A percentile compares a stretch with the other conserved stretches of the same genome.
Evolutionary conservation across 2,888 invertebrate genomes (phyloP).

Genomic region (Cephus sareptanus): DNA sequence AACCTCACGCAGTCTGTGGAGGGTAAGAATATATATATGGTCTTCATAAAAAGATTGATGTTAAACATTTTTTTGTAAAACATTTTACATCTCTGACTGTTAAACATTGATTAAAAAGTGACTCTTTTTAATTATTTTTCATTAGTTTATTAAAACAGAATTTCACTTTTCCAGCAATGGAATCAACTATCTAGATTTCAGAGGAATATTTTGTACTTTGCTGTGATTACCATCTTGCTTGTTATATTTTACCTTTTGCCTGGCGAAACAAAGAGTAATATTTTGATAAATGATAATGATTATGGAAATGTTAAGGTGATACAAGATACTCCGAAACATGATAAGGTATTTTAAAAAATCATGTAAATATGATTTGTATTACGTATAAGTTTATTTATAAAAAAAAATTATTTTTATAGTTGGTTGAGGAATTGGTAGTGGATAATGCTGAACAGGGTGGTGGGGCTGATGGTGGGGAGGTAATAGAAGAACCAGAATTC

Average conservation of each 20-base stretch:
- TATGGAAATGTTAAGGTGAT: conserved; percentile 45
- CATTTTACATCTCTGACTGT: conserved; percentile 60
- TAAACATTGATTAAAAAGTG: conserved; percentile 36
- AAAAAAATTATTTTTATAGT: conserved; percentile 28
- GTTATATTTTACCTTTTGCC: conserved; percentile 74
- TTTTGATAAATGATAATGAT: conserved; percentile 56
- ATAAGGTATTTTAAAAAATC: conserved; percentile 37
- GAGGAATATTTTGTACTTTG: conserved; percentile 79
- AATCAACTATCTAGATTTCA: conserved; percentile 87
- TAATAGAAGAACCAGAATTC: conserved; percentile 67
- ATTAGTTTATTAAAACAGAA: background rate
- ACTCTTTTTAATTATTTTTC: conserved; percentile 17
- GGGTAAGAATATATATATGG: conserved; percentile 49
- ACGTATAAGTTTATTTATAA: background rate
- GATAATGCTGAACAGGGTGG: conserved; percentile 56
- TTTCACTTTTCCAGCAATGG: conserved; percentile 77
- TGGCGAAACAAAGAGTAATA: conserved; percentile 57
- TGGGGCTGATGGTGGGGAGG: conserved; percentile 57
- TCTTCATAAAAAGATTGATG: background rate
- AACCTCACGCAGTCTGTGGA: conserved; percentile 64
- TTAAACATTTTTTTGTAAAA: conserved; percentile 8
- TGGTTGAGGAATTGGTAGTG: conserved; percentile 53
- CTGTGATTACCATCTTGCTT: conserved; percentile 70
- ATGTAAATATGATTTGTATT: background rate
- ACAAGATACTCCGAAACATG: conserved; percentile 45